phyloP scores from a whole-genome alignment of 1,140 invertebrate species.

The Antheraea pernyi region DNA sequence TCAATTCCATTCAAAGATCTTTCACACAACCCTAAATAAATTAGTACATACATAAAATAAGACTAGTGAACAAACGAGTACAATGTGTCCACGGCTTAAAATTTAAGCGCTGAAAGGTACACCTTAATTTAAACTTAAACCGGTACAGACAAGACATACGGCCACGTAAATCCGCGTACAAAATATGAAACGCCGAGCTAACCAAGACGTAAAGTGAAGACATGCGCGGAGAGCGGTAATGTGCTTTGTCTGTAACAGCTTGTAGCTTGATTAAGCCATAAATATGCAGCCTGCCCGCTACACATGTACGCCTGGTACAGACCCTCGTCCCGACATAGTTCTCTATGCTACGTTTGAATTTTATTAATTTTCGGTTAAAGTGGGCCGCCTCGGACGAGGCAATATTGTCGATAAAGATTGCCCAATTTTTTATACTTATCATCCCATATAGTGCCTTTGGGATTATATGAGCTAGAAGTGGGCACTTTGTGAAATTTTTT shows the following conservation, averaged over 20 bases:
- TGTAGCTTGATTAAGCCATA: conserved; percentile 36
- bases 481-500: neutral
- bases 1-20: too few relatives aligned
- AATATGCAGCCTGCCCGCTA: conserved; percentile 33
- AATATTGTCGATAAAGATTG: neutral
- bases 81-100: neutral
- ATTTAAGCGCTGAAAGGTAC: neutral
- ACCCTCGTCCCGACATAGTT: conserved; percentile 25
- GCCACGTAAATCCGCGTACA: conserved; percentile 9
- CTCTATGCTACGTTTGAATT: conserved; percentile 22
- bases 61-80: neutral
- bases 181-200: conserved; percentile 14
- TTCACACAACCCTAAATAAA: too few relatives aligned
- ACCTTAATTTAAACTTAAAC: conserved; percentile 14
- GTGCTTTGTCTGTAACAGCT: conserved; percentile 28
- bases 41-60: neutral
- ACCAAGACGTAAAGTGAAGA: conserved; percentile 26
- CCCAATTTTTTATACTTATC: neutral
- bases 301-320: conserved; percentile 22
- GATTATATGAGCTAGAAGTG: neutral
- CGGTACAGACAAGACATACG: neutral
- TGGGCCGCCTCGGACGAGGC: neutral
- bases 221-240: conserved; percentile 27
- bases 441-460: neutral
- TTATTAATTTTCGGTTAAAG: conserved; percentile 21